Conservation (phyloP, 2,113 vertebrate species). For the Amblyopsis rosae region DNA sequence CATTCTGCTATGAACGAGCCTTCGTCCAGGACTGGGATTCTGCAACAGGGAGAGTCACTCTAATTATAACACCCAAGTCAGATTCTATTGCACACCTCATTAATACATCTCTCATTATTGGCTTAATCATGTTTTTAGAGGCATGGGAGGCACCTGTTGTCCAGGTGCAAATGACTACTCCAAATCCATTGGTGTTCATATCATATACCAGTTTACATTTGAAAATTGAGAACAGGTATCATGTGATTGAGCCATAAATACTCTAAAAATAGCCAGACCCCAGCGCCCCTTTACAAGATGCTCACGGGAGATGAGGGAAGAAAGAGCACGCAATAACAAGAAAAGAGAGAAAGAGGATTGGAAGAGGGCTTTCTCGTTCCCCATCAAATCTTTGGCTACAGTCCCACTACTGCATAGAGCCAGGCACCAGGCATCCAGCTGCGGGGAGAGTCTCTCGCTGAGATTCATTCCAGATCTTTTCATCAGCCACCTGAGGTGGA, state of each 20-base stretch:
- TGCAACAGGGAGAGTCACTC: conserved; percentile 75
- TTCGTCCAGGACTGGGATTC: conserved; percentile 73
- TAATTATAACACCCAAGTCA: conserved; percentile 72
- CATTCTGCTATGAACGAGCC: conserved; percentile 69
- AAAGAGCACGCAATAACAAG: conserved; percentile 30
- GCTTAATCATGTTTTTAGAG: conserved; percentile 60
- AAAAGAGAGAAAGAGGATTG: background rate
- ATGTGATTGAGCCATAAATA: background rate
- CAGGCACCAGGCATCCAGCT: conserved; percentile 6
- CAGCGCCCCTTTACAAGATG: no score
- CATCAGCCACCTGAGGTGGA: conserved; percentile 75
- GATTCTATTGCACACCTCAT: conserved; percentile 71
- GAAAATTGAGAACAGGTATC: conserved; percentile 35
- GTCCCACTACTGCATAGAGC: conserved; percentile 41
- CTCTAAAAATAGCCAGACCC: conserved; percentile 52
- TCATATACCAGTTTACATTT: conserved; percentile 16
- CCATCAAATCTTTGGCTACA: conserved; percentile 63
- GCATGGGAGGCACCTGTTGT: conserved; percentile 37
- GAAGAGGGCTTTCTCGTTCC: conserved; percentile 45
- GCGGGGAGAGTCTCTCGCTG: conserved; percentile 40
- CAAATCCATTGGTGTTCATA: conserved; percentile 31
- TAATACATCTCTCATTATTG: conserved; percentile 67
- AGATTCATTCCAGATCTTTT: conserved; percentile 67
- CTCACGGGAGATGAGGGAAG: conserved; percentile 23
- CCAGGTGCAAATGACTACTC: conserved; percentile 37